phyloP scores from a whole-genome alignment of 35 echinoderm and acorn worm genomes.

The Strongylocentrotus purpuratus region DNA sequence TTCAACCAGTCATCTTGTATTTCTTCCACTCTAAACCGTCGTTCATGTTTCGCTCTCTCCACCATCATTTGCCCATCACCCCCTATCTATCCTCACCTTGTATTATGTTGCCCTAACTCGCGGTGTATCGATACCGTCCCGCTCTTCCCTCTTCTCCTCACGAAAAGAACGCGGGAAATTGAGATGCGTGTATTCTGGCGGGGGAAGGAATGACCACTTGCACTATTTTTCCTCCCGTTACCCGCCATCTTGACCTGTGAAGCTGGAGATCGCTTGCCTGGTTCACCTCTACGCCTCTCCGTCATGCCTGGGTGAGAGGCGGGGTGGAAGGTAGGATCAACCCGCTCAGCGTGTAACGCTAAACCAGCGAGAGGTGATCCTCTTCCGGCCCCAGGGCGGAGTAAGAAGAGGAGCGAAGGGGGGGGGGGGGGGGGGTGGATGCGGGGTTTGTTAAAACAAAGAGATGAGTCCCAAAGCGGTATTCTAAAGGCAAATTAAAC shows the following conservation, averaged over 20 bases:
- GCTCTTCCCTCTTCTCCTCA: background rate
- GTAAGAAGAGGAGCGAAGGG: background rate
- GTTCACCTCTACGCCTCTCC: background rate
- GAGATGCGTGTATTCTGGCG: background rate
- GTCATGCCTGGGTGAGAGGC: background rate
- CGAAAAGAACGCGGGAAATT: background rate
- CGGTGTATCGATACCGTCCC: background rate
- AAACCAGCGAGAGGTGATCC: background rate
- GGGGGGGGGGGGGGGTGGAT: too few relatives aligned
- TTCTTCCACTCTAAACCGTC: too few relatives aligned
- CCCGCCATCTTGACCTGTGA: background rate
- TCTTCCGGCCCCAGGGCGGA: background rate
- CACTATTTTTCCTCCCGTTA: background rate
- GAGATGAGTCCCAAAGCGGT: background rate
- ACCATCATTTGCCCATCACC: background rate
- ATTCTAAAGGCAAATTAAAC: too few relatives aligned
- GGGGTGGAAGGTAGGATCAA: background rate
- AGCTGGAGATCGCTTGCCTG: background rate
- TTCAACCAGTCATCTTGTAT: too few relatives aligned
- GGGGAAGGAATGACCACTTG: background rate
- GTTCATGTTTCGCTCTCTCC: too few relatives aligned
- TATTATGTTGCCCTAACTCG: background rate
- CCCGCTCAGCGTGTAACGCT: background rate
- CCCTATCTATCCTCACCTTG: background rate
- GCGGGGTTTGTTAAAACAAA: background rate